These are phyloP conservation scores for Poeciliopsis turneri DNA, from an alignment of 2,797 vertebrate species.

Conservation along the genomic window DNA sequence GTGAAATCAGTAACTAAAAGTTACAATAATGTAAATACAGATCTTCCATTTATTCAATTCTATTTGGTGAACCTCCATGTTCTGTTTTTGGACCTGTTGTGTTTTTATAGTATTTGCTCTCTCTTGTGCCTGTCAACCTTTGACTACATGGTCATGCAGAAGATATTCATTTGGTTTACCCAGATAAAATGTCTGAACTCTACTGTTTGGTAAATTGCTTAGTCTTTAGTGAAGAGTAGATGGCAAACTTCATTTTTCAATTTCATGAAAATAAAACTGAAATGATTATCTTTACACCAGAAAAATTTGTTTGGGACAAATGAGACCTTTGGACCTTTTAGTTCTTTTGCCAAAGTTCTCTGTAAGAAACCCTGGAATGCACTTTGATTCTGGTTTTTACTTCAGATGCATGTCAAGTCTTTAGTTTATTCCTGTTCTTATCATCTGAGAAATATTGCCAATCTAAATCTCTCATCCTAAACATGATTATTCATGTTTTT, in stretches of 20 bases:
- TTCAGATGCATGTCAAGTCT: background rate
- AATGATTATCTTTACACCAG: background rate
- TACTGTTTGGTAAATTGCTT: background rate
- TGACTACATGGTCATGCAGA: background rate
- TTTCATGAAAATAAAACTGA: background rate
- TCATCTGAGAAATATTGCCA: background rate
- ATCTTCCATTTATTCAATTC: background rate
- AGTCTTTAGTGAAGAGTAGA: background rate
- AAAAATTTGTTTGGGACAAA: background rate
- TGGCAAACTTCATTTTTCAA: background rate
- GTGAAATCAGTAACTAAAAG: background rate
- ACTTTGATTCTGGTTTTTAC: background rate
- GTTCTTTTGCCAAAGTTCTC: background rate
- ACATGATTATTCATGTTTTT: background rate
- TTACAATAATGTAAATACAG: background rate
- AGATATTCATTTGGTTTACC: background rate
- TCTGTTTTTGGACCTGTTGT: background rate
- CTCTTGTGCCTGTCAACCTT: background rate
- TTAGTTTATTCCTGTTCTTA: background rate
- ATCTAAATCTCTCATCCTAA: background rate
- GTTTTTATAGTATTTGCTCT: background rate
- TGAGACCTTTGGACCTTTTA: background rate
- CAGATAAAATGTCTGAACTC: background rate
- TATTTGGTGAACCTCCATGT: background rate
- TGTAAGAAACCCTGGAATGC: background rate